Evolutionary conservation across 2,797 vertebrate species (phyloP), one percentile per base, ranked within the genome.

Genomic region (Diceros bicornis): DNA sequence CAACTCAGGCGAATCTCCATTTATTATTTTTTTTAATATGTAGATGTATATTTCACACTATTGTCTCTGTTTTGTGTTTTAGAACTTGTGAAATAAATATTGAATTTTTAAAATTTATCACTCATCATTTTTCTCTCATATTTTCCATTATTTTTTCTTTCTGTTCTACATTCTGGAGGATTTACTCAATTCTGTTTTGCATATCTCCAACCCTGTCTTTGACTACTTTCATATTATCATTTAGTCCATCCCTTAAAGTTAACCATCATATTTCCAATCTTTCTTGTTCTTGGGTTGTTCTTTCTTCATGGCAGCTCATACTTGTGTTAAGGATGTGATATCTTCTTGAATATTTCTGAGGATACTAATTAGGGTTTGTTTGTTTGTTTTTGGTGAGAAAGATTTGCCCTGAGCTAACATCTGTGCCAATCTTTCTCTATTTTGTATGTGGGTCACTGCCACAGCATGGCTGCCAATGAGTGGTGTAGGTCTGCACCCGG

Each of bases 71-170:
- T 85, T 84, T 61, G 29, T 75, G 32, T 21, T 86, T 89, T 52
- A 29, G n/a, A 89, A 64, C 8, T 83, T 88, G 72, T 29, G 37
- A 52, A 78, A 27, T 68, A 20, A 84, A 68, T 83, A 85, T 29
- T n/a, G 7, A 66, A 66, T 21, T 41, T 90, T 13, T 10, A 50
- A 94, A 88, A 50, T 68, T 23, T 57, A n/a, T 79, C 50, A 29
- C 11, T 4, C 32, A 6, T 64, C 2, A 41, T 82, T 91, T 88
- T 89, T 90, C 21, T 82, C 34, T 77, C 47, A 20, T 69, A 4
- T 87, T 59, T 92, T 71, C 34, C n/a, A n/a, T 29, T 66, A 66
- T 85, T 72, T 85, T 75, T n/a, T 44, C 29, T 82, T 91, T 75
- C 57, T 88, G 0, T 47, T 62, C n/a, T 85, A 41, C 11, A n/a